Base-by-base conservation (phyloP, 64 coral and sea anemone species). In the Montipora sp. region DNA sequence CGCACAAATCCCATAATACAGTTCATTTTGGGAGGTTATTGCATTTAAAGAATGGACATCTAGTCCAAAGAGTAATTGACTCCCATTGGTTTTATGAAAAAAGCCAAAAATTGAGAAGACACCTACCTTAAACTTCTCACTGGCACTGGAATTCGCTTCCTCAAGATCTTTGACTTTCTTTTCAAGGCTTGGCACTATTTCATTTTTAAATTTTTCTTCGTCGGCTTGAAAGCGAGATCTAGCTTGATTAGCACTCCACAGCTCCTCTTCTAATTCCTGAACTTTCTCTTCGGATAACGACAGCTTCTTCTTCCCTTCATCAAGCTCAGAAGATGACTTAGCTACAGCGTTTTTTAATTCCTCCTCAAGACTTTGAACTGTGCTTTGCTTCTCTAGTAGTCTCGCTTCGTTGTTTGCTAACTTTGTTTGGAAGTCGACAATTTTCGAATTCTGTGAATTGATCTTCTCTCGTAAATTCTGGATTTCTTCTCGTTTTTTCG, bases 401-500 rank as follows among this genome's bases (percentile, higher is more conserved):
- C 8, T 2, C 22, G 21, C 77, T 57, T 61, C 27, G 14, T 59
- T 22, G 13, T 59, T 77, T 11, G 76, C 75, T 21, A 89, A 51
- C 72, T 60, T 13, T 57, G 51, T 77, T 55, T 78, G 73, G 18
- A 61, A 47, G 23, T 59, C 47, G 5, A 75, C 77, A 15, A 47
- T 24, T 12, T 67, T 68, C 22, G 47, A 7, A 27, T 19, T 11
- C 59, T 90, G 36, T 13, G 66, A 67, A 68, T 79, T 49, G 5
- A 59, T 59, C 12, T 92, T 18, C n/a, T 83, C 88, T 75, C 81
- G 87, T 67, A 94, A 88, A 11, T 87, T 83, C 21, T 91, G 36
- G 10, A 72, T 78, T 19, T 94, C 90, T 47, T 91, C 88, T 13
- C 93, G 63, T 12, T 83, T 81, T 20, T 10, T 7, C 18, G 3